Conservation (phyloP, 2,797 vertebrate species). For the Pteronotus mesoamericanus region DNA sequence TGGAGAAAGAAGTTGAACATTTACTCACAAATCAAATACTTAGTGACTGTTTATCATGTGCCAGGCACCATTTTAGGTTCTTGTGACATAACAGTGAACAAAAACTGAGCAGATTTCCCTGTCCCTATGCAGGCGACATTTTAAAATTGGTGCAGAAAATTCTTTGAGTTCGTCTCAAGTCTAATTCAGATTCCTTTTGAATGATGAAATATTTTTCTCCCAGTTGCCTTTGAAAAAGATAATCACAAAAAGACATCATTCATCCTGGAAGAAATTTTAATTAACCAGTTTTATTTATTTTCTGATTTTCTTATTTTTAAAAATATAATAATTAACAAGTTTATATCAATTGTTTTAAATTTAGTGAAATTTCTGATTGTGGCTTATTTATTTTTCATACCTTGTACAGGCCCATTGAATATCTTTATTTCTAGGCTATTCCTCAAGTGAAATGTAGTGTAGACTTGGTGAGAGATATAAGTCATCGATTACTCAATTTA, state of each 20-base stretch:
- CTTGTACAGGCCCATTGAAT: neutral
- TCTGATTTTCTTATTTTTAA: constrained; percentile 16
- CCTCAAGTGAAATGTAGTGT: neutral
- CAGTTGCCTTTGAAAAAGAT: neutral
- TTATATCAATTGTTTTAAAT: neutral
- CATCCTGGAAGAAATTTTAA: neutral
- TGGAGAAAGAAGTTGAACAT: neutral
- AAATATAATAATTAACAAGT: neutral
- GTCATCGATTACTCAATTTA: neutral
- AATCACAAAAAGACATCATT: neutral
- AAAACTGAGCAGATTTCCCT: neutral
- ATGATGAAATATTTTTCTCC: neutral
- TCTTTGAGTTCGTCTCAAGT: constrained; percentile 12
- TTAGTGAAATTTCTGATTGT: neutral
- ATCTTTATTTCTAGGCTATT: neutral
- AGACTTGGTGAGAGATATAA: neutral
- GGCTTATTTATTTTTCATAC: neutral
- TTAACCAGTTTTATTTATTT: neutral
- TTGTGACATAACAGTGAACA: neutral
- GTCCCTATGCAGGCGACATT: neutral
- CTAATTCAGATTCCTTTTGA: neutral
- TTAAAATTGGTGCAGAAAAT: neutral
- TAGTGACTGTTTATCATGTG: neutral
- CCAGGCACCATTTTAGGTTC: neutral
- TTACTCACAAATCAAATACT: neutral